Evolutionary conservation across 2,888 invertebrate species (phyloP).

Genomic region (Caradrina clavipalpis): DNA sequence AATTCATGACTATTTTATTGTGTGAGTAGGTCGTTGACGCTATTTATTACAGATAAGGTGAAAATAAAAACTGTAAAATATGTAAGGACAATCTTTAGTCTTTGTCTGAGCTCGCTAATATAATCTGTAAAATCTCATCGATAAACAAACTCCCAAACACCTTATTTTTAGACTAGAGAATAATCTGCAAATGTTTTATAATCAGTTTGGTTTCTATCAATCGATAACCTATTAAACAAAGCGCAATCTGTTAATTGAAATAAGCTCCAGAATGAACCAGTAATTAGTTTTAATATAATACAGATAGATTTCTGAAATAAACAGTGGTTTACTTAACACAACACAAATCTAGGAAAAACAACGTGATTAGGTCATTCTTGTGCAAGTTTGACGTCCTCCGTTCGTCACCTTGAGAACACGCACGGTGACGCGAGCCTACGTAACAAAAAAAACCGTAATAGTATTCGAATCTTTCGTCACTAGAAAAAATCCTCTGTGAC

Average conservation of each 20-base stretch:
- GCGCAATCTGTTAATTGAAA: background rate
- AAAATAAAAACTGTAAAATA: constrained; percentile 7
- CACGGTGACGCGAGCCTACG: constrained; percentile 42
- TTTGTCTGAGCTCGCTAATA: constrained; percentile 7
- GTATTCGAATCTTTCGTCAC: constrained; percentile 21
- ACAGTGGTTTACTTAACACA: background rate
- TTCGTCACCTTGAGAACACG: constrained; percentile 44
- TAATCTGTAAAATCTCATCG: constrained; percentile 2
- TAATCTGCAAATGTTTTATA: background rate
- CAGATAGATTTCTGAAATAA: background rate
- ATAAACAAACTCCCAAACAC: background rate
- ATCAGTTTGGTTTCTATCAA: too few species aligned
- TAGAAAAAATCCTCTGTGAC: constrained; percentile 46
- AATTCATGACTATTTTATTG: constrained; percentile 61
- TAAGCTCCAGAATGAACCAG: background rate
- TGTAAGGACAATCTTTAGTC: background rate
- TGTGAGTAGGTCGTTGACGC: constrained; percentile 55
- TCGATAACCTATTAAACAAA: too few species aligned
- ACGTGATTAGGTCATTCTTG: constrained; percentile 28
- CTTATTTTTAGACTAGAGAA: background rate
- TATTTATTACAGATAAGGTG: constrained; percentile 53
- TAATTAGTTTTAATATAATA: background rate
- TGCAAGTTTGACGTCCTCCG: constrained; percentile 29
- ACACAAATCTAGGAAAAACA: constrained; percentile 21
- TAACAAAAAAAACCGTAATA: constrained; percentile 37